Evolutionary conservation across 1,140 invertebrate species (phyloP), one percentile per base, ranked within the genome.

Genomic region (Microplitis mediator): DNA sequence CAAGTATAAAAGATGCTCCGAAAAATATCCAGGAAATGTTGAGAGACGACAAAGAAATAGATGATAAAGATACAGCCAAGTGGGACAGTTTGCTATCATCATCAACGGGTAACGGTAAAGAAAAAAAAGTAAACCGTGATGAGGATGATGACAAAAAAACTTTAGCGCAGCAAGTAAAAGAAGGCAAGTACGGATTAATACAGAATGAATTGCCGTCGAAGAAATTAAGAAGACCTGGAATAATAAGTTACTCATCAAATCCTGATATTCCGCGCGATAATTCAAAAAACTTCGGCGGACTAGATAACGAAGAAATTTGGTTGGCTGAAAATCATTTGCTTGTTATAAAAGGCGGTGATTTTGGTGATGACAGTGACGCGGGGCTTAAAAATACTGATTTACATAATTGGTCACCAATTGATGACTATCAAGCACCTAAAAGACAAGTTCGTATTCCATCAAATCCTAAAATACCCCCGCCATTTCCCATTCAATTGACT

Each of bases 121-220:
- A 92, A 88, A 81, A 87, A 81, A 83, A 85, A 34, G 81, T 77
- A 75, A 86, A 84, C 66, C 88, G 87, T 70, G 91, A 91, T 23
- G 88, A 91, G 77, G 92, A 93, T 65, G 94, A 95, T 63, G 91
- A 92, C 9, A 93, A 92, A 78, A 95, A 95, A 80, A 95, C 94
- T 2, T 86, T 95, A 34, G 91, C 93, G 0, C 93, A 95, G 83
- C 94, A 95, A 85, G 93, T 95, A 63, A 91, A 93, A 56, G 94
- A 95, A 79, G 95, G 94, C 8, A 96, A 95, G 86, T 97, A 97
- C 81, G 95, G 94, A 2, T 85, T 96, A 0, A 95, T 97, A 74
- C 94, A 96, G 78, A 93, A 93, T 80, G 95, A 96, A 84, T 89
- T 96, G 62, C 94, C 94, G 79, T 79, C 89, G 0, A 89, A 89